These are phyloP conservation scores for Halictus ligatus DNA, from an alignment of 2,888 invertebrate genomes.

Conservation along the genomic window DNA sequence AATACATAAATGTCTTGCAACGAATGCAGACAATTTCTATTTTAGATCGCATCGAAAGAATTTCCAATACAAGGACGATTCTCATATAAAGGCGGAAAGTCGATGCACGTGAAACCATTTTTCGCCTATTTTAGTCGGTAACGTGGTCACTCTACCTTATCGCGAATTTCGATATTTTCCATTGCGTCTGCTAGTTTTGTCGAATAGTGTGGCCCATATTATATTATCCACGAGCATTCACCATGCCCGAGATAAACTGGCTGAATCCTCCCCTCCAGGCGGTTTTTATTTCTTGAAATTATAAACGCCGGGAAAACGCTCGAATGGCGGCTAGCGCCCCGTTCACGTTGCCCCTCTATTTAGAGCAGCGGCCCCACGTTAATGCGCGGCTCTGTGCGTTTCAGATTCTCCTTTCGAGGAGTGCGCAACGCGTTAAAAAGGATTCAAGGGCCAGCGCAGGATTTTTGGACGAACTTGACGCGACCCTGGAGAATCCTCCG, in stretches of 20 bases:
- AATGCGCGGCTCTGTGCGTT: constrained; percentile 12
- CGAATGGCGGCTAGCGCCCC: constrained; percentile 17
- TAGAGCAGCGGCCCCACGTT: constrained; percentile 28
- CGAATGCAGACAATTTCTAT: too few species aligned
- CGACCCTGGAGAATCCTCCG: neutral
- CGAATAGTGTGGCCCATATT: neutral
- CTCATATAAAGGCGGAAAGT: too few species aligned
- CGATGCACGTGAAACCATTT: too few species aligned
- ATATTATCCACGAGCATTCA: constrained; percentile 28
- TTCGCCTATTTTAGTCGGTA: too few species aligned
- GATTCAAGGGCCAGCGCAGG: constrained; percentile 18
- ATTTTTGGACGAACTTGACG: constrained; percentile 3
- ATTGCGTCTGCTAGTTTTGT: neutral
- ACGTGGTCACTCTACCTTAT: too few species aligned
- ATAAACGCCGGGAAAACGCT: constrained; percentile 37
- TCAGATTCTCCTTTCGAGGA: neutral
- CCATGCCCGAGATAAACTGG: neutral
- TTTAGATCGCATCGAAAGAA: too few species aligned
- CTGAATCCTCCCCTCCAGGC: neutral
- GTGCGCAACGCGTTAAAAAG: constrained; percentile 18
- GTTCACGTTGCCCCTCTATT: constrained; percentile 25
- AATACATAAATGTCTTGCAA: too few species aligned
- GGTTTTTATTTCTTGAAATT: constrained; percentile 34
- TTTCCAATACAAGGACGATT: too few species aligned
- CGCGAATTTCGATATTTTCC: neutral